These are phyloP conservation scores for Nemapogon koenigi DNA, from an alignment of 2,888 invertebrate genomes.

Conservation along the genomic window DNA sequence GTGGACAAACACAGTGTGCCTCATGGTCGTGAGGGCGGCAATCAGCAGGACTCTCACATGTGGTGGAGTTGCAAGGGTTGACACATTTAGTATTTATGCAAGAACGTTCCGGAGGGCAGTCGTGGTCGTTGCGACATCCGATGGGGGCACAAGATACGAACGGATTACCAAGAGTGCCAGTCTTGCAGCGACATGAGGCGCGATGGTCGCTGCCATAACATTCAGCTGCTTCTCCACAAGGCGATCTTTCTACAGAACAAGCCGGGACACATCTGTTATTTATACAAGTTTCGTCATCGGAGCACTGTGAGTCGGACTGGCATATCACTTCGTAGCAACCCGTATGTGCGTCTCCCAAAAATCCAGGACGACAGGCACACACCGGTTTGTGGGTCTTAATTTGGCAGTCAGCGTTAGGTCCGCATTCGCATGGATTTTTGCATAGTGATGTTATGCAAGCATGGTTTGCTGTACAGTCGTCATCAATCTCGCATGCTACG, in stretches of 20 bases:
- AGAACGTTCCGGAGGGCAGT: slow-evolving; percentile 81
- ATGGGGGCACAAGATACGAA: slow-evolving; percentile 77
- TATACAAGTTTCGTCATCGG: slow-evolving; percentile 82
- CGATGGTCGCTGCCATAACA: slow-evolving; percentile 83
- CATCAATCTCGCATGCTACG: slow-evolving; percentile 75
- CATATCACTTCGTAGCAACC: slow-evolving; percentile 81
- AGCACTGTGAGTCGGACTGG: slow-evolving; percentile 77
- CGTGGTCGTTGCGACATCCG: slow-evolving; percentile 80
- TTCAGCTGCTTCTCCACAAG: slow-evolving; percentile 79
- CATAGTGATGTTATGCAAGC: slow-evolving; percentile 84
- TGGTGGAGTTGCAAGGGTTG: slow-evolving; percentile 74
- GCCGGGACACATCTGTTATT: slow-evolving; percentile 84
- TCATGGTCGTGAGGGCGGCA: slow-evolving; percentile 80
- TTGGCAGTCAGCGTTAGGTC: slow-evolving; percentile 83
- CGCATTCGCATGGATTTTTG: slow-evolving; percentile 85
- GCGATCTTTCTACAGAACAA: slow-evolving; percentile 72
- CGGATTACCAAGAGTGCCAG: slow-evolving; percentile 84
- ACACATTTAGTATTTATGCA: slow-evolving; percentile 84
- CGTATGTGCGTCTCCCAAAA: slow-evolving; percentile 83
- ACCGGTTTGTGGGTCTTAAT: slow-evolving; percentile 86
- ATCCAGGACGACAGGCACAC: slow-evolving; percentile 84
- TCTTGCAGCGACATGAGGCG: slow-evolving; percentile 83
- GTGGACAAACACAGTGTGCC: slow-evolving; percentile 82
- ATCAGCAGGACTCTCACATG: slow-evolving; percentile 75
- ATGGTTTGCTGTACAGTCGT: slow-evolving; percentile 78